A percentile compares a stretch with the other conserved stretches of the same genome.
Conservation (phyloP, 2,797 vertebrate species). For the Sphenodon punctatus region DNA sequence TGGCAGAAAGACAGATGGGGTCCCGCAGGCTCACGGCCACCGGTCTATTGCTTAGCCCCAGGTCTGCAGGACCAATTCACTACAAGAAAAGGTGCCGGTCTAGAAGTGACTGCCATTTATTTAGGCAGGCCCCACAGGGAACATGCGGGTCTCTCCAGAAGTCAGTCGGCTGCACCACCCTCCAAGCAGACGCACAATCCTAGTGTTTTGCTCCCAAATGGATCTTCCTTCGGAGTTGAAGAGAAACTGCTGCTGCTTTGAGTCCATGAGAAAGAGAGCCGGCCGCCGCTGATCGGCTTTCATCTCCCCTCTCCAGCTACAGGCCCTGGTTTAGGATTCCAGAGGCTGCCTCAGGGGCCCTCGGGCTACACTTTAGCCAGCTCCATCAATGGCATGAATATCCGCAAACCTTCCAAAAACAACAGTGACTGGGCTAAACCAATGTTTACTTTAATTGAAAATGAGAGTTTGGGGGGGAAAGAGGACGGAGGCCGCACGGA, state of each 20-base stretch:
- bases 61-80: background rate
- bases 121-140: fast-evolving
- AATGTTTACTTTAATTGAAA: background rate
- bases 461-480: background rate
- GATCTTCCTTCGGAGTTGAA: background rate
- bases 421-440: fast-evolving
- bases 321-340: background rate
- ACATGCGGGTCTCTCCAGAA: fast-evolving
- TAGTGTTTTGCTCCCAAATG: fast-evolving
- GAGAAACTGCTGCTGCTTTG: fast-evolving
- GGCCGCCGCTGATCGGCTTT: background rate
- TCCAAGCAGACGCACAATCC: fast-evolving
- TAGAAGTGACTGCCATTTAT: fast-evolving
- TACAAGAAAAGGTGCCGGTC: fast-evolving
- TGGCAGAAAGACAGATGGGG: background rate
- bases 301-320: background rate
- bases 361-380: background rate
- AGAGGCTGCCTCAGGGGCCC: background rate
- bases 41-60: too few species aligned
- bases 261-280: background rate
- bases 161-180: fast-evolving
- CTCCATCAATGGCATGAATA: fast-evolving
- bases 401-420: background rate
- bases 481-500: background rate
- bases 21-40: background rate